A percentile compares a stretch with the other conserved stretches of the same genome.
These are phyloP conservation scores for Drosophila antonietae DNA, from an alignment of 2,888 invertebrate genomes.

Conservation along the genomic window DNA sequence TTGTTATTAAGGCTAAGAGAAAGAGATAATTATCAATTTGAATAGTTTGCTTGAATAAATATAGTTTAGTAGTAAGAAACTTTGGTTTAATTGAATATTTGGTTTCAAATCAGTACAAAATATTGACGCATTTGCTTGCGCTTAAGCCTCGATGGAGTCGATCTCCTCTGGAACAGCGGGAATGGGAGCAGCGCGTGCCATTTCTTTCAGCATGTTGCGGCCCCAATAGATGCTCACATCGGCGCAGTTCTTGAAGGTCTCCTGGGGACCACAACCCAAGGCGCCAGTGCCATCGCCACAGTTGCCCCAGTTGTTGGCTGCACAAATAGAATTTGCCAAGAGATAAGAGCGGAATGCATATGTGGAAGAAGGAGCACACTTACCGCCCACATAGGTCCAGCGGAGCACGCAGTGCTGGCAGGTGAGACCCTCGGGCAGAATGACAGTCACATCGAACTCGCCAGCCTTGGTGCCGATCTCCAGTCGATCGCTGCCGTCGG, in stretches of 20 bases:
- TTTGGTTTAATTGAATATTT: constrained; percentile 33
- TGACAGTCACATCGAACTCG: constrained; percentile 73
- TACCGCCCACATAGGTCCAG: constrained; percentile 86
- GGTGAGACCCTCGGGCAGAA: constrained; percentile 84
- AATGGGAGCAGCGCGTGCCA: not conserved
- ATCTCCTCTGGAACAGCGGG: constrained; percentile 23
- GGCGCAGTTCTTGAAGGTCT: constrained; percentile 86
- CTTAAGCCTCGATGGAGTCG: constrained; percentile 13
- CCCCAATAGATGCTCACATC: constrained; percentile 83
- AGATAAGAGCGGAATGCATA: too few species aligned
- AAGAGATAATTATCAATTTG: not conserved
- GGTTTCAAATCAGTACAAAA: constrained; percentile 31
- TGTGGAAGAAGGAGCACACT: not conserved
- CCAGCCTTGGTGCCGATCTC: constrained; percentile 66
- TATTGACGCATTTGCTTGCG: constrained; percentile 20
- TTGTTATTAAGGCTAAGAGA: too few species aligned
- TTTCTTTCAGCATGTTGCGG: constrained; percentile 51
- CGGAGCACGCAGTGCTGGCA: constrained; percentile 86
- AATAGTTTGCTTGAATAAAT: not conserved
- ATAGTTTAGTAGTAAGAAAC: not conserved
- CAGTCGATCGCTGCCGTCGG: constrained; percentile 75
- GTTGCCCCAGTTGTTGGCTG: constrained; percentile 85
- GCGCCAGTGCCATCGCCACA: constrained; percentile 83
- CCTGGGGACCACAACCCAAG: constrained; percentile 86
- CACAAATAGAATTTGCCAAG: not conserved